Evolutionary conservation across 2,797 vertebrate genomes (phyloP), one percentile per base, ranked within the genome.

Genomic region (Hippopotamyrus pictus): DNA sequence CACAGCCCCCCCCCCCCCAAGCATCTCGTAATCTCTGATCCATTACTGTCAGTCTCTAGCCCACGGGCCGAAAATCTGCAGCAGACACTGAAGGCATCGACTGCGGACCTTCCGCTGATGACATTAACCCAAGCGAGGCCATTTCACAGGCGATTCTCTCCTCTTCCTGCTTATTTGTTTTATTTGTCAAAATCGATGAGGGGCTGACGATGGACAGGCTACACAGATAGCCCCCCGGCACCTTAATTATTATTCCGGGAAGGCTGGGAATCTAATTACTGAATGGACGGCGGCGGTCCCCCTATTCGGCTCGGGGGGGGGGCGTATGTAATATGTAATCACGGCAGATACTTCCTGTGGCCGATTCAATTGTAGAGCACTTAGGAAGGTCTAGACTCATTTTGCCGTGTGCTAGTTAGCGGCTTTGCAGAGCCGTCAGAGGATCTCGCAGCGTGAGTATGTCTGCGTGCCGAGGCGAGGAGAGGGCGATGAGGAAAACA

Each of bases 1-100:
- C 76, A 82, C 29, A 41, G 33, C 17, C 54, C 14, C 53, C 12
- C 11, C 76, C 17, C 79, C n/a, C 76, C n/a, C n/a, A n/a, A 17
- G 12, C 76, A 19, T n/a, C 89, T 92, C 90, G 79, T 93, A 92
- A 94, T 94, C 91, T 91, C 89, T 90, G 41, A 91, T 89, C 92
- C 92, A 93, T 94, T 94, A 94, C 89, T 5, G 19, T 65, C 90
- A 4, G 88, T 54, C 88, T 91, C 91, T 91, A 89, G 54, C 5
- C 53, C 17, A 57, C 17, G 5, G 5, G 53, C 53, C 0, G 90
- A 89, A 90, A 69, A 86, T 25, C 48, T 86, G 89, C 91, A 90
- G 88, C 44, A 69, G 8, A 89, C 76, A 83, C 89, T n/a, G 48
- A 82, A 76, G 89, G 89, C 86, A 53, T 5, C 1, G 19, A 48